Evolutionary conservation across 2,888 invertebrate species (phyloP), one percentile per base, ranked within the genome.

Genomic region (Entomobrya proxima): DNA sequence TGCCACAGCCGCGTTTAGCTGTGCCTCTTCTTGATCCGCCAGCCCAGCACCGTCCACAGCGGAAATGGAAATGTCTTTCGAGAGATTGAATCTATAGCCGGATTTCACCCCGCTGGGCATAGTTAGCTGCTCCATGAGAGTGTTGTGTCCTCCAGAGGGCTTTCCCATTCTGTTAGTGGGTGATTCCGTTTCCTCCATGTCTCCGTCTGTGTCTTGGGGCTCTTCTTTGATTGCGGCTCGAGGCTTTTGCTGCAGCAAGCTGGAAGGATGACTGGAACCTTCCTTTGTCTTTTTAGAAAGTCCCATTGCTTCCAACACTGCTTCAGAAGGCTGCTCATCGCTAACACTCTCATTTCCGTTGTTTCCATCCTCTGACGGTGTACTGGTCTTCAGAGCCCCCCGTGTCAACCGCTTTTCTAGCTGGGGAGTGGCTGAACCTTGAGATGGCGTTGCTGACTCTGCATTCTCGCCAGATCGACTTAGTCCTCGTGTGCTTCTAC

Each of bases 41-140:
- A 61, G 47, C 27, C 64, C 88, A 78, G 77, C 88, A 0, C 88
- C 88, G 27, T 86, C 86, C 1, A 90, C 88, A 1, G 90, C 89
- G 0, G 90, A 90, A 15, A 90, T 90, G 18, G 90, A 90, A 84
- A 90, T 90, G 64, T 90, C 90, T 58, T 89, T 90, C 15, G 89
- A 89, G 47, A 90, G 87, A 78, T 90, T 90, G 75, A 90, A 89
- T 15, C 90, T 87, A 67, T 88, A 88, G 15, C 89, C 89, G n/a
- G 89, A 88, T 52, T 89, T 89, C 15, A 87, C 87, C 27, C 86
- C 83, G 3, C 88, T 88, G 47, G 89, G 88, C 3, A 75, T 75
- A 30, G 90, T 87, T 30, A 88, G 77, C 13, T 80, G 86, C n/a
- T 86, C 80, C 81, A 80, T 75, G 21, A 80, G 50, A n/a, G 40